phyloP scores from a whole-genome alignment of 2,113 vertebrate genomes.

The Pyrgilauda ruficollis region DNA sequence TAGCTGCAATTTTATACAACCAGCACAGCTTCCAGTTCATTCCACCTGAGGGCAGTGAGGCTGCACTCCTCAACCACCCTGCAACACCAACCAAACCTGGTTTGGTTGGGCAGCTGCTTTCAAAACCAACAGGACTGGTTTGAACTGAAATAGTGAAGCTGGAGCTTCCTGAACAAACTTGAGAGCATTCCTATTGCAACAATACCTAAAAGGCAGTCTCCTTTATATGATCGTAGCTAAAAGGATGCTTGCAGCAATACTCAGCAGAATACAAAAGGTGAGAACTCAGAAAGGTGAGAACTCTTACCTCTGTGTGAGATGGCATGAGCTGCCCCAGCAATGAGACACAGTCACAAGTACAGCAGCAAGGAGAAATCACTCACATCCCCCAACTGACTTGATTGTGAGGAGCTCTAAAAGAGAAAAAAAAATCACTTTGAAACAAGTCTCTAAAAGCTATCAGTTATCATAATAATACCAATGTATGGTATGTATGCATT shows the following conservation, averaged over 20 bases:
- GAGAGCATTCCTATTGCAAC: not conserved
- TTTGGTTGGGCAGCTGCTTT: not conserved
- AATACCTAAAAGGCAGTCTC: not conserved
- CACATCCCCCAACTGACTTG: not conserved
- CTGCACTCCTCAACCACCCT: not conserved
- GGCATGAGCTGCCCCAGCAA: not conserved
- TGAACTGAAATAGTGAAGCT: not conserved
- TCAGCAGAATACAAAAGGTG: not conserved
- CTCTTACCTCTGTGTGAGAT: slow-evolving; percentile 13
- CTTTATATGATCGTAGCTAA: not conserved
- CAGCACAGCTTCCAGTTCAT: not conserved
- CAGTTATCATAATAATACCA: not conserved
- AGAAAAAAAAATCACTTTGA: not conserved
- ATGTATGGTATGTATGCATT: too few relatives aligned
- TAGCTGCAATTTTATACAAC: not conserved
- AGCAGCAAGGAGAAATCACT: not conserved
- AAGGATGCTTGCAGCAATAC: not conserved
- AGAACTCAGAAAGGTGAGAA: not conserved
- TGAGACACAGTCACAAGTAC: not conserved
- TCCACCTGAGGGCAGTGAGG: not conserved
- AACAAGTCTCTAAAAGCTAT: not conserved
- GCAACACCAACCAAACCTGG: not conserved
- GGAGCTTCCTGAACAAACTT: not conserved
- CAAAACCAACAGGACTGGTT: not conserved
- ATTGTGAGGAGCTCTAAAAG: not conserved